phyloP scores from a whole-genome alignment of 2,113 vertebrate species.

The Gobio gobio region DNA sequence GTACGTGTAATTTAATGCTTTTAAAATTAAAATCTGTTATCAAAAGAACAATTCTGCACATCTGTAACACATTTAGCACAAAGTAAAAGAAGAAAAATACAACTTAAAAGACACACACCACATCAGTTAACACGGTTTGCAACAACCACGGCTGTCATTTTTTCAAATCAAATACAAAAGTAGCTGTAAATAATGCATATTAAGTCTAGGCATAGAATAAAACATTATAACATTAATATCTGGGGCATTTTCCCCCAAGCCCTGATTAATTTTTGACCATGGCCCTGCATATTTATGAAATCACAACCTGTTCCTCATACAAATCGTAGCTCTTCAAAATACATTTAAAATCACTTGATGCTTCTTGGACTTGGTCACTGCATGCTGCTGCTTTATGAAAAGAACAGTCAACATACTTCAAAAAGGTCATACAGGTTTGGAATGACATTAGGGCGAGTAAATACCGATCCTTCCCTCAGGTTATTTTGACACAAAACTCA shows the following conservation, averaged over 20 bases:
- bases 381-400: not conserved
- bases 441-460: not conserved
- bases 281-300: not conserved
- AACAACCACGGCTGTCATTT: not conserved
- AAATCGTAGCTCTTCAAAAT: too few species aligned
- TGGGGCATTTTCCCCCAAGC: too few species aligned
- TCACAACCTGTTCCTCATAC: too few species aligned
- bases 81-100: conserved; percentile 7
- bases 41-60: conserved; percentile 10
- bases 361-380: not conserved
- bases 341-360: too few species aligned
- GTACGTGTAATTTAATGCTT: conserved; percentile 21
- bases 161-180: not conserved
- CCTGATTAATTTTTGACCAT: too few species aligned
- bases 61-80: conserved; percentile 31
- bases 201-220: not conserved
- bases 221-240: not conserved
- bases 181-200: not conserved
- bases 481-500: too few species aligned
- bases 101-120: conserved; percentile 23
- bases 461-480: not conserved
- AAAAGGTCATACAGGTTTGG: not conserved
- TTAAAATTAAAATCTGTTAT: conserved; percentile 8
- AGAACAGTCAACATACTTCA: not conserved
- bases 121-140: not conserved